Evolutionary conservation across 64 coral and sea anemone species (phyloP), one percentile per base, ranked within the genome.

Genomic region (Actinia tenebrosa): DNA sequence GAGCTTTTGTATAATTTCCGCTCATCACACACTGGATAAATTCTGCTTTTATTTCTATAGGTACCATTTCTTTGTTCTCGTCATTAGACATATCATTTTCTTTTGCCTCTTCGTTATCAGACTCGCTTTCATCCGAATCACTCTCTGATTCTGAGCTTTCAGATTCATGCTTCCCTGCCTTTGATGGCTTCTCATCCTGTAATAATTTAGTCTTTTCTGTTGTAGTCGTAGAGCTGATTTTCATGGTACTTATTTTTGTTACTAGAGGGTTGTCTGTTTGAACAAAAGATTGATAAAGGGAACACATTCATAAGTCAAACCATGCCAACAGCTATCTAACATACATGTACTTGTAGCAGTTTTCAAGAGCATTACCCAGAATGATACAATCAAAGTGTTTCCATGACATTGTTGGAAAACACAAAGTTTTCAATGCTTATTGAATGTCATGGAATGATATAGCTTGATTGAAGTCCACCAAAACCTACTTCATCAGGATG

Each of bases 11-110:
- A 84, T 89, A 95, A n/a, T 95, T 79, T 84, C 89, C 91, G 84
- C 87, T 66, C 94, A 95, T 95, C 6, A 95, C 91, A 84, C 89
- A 87, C 71, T 86, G 80, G 11, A 95, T 87, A 64, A 95, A 95
- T 83, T 95, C 90, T 45, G 87, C 94, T 89, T 95, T 95, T 17
- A 92, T 68, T 84, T 95, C 94, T 56, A 95, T 80, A 66, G 87
- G 87, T 81, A 89, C 93, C 46, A 83, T 52, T 44, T 66, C 88
- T 45, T 91, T 89, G 20, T 87, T 10, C 86, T 83, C 0, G 10
- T 22, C 79, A 43, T 50, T 23, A 17, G 47, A 9, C 22, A 19
- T 23, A 22, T 3, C 30, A 7, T 18, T 13, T 64, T 53, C 20
- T 82, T 50, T 68, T 82, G 78, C 3, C 27, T 43, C 84, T 22